A percentile compares a stretch with the other conserved stretches of the same genome.
These are phyloP conservation scores for Tholera decimalis DNA, from an alignment of 2,888 invertebrate species.

Conservation along the genomic window DNA sequence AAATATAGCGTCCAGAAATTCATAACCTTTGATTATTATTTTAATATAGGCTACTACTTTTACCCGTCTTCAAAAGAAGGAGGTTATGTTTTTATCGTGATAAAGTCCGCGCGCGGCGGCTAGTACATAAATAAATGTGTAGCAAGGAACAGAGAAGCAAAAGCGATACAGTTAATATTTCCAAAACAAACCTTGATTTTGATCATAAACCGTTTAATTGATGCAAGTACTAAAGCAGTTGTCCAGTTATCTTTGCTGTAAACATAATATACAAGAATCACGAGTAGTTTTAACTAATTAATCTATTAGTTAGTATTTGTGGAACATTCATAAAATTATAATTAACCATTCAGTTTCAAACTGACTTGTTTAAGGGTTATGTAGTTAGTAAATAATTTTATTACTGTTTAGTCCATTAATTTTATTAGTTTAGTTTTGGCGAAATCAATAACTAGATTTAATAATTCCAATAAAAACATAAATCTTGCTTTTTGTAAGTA, in stretches of 20 bases:
- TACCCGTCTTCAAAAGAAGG: too few species aligned
- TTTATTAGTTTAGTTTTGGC: not conserved
- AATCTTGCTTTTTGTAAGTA: not conserved
- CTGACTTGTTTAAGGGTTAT: slow-evolving; percentile 6
- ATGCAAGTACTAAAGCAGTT: slow-evolving; percentile 21
- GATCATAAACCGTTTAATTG: slow-evolving; percentile 32
- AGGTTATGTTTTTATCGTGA: too few species aligned
- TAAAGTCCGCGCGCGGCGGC: too few species aligned
- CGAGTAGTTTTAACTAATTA: slow-evolving; percentile 28
- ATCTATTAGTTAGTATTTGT: slow-evolving; percentile 42
- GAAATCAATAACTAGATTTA: not conserved
- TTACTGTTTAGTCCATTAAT: slow-evolving; percentile 3
- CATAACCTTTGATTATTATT: too few species aligned
- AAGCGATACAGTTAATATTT: too few species aligned
- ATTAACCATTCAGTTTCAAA: slow-evolving; percentile 33
- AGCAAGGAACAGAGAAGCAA: not conserved
- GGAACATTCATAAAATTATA: slow-evolving; percentile 40
- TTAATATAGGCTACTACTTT: too few species aligned
- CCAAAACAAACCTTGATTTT: slow-evolving; percentile 5
- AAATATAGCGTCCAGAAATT: too few species aligned
- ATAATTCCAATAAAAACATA: not conserved
- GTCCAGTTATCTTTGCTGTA: slow-evolving; percentile 20
- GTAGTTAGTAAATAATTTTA: slow-evolving; percentile 32
- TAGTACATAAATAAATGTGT: too few species aligned
- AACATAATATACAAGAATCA: slow-evolving; percentile 11